Conservation (phyloP, 2,797 vertebrate genomes). For the Lophotriccus pileatus region DNA sequence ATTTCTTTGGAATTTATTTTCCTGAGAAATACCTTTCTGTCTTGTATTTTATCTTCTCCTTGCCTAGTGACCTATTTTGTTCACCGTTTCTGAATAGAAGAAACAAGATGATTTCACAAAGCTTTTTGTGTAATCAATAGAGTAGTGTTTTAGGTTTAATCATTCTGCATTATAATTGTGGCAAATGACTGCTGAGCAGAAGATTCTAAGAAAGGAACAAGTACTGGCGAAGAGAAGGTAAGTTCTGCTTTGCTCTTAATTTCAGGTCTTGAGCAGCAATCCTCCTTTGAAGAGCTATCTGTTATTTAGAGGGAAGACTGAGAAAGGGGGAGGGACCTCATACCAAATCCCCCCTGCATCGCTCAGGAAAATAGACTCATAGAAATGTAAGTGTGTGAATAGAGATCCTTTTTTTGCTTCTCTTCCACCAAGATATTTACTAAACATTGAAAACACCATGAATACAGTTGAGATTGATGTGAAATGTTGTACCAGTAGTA, state of each 20-base stretch:
- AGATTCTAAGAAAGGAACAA: constrained; percentile 52
- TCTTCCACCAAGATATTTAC: neutral
- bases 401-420: neutral
- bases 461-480: constrained; percentile 48
- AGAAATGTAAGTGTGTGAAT: constrained; percentile 23
- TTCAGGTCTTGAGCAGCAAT: constrained; percentile 18
- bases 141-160: constrained; percentile 70
- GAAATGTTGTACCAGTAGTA: neutral
- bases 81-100: constrained; percentile 65
- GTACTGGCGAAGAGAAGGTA: constrained; percentile 47
- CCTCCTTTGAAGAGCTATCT: constrained; percentile 18
- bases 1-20: constrained; percentile 42
- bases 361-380: constrained; percentile 10
- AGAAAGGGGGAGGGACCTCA: constrained; percentile 15
- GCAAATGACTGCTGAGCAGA: constrained; percentile 48
- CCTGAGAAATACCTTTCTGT: neutral
- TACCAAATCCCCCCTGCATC: neutral
- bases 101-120: constrained; percentile 67
- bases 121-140: constrained; percentile 71
- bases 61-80: constrained; percentile 68
- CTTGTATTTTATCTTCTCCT: constrained; percentile 9
- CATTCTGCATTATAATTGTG: constrained; percentile 68
- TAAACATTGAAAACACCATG: constrained; percentile 23
- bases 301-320: constrained; percentile 26
- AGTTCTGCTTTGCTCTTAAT: constrained; percentile 60